These are phyloP conservation scores for Phymastichus coffea DNA, from an alignment of 1,140 invertebrate genomes.

Conservation along the genomic window DNA sequence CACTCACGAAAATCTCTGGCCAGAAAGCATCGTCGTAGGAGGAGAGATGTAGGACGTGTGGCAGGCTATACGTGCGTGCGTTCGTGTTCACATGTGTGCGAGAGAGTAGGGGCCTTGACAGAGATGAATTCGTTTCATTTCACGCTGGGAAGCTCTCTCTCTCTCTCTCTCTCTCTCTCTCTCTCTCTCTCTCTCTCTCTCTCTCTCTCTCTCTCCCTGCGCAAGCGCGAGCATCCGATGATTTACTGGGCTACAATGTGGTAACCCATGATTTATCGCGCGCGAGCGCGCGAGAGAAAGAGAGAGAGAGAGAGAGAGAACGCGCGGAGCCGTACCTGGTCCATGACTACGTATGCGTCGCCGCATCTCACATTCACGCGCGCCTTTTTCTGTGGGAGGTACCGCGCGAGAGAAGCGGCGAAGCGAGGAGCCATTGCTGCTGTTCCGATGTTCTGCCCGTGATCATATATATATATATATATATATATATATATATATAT, in stretches of 20 bases:
- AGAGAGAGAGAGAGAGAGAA: no score
- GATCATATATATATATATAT: no score
- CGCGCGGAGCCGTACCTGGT: constrained; percentile 38
- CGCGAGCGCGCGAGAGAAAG: no score
- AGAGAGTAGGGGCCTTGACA: constrained; percentile 45
- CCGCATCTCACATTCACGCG: neutral
- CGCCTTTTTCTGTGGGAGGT: constrained; percentile 7
- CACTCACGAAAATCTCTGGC: neutral
- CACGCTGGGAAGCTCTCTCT: constrained; percentile 62
- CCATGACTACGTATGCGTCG: constrained; percentile 27
- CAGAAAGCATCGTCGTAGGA: no score
- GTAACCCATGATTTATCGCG: constrained; percentile 67
- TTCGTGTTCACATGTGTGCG: no score
- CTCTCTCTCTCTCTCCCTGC: constrained; percentile 5
- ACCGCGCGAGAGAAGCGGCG: constrained; percentile 4
- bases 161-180: constrained; percentile 43
- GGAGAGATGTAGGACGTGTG: no score
- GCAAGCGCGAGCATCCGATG: constrained; percentile 52
- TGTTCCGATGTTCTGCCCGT: no score
- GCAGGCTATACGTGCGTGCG: neutral
- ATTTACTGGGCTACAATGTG: constrained; percentile 69
- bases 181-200: constrained; percentile 57
- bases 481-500: no score
- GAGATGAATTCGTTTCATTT: constrained; percentile 61
- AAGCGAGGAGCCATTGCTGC: constrained; percentile 6